A percentile compares a stretch with the other conserved stretches of the same genome.
Conservation (phyloP, 1,140 invertebrate genomes). For the Pseudomyrmex sp. region DNA sequence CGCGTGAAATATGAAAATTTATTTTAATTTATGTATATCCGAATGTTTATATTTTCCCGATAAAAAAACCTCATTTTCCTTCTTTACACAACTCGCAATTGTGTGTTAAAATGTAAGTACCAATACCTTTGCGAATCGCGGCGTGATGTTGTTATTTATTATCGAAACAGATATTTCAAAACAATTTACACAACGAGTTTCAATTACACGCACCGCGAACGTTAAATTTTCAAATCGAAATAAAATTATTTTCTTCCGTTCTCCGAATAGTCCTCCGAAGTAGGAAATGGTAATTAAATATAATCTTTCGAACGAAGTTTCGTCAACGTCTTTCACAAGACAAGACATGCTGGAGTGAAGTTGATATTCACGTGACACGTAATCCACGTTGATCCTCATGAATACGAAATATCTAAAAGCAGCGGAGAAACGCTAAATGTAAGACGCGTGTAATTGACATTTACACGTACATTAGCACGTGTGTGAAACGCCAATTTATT, state of each 20-base stretch:
- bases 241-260: no score
- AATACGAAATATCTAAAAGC: constrained; percentile 62
- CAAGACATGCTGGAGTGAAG: constrained; percentile 28
- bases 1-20: constrained; percentile 26
- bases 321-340: constrained; percentile 13
- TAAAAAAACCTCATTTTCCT: neutral
- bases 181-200: no score
- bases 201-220: no score
- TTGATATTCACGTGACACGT: constrained; percentile 63
- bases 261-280: neutral
- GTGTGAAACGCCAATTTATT: neutral
- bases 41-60: neutral
- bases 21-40: neutral
- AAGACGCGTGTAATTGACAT: constrained; percentile 47
- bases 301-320: constrained; percentile 39
- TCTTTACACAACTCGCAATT: neutral
- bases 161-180: no score
- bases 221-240: no score
- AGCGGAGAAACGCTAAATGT: constrained; percentile 20
- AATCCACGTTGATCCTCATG: constrained; percentile 74
- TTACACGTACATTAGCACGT: constrained; percentile 1
- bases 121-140: no score
- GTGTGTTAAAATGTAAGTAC: no score
- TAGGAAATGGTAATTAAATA: constrained; percentile 20
- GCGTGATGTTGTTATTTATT: no score